Conservation (phyloP, 2,888 invertebrate species). For the Drosophila tripunctata region DNA sequence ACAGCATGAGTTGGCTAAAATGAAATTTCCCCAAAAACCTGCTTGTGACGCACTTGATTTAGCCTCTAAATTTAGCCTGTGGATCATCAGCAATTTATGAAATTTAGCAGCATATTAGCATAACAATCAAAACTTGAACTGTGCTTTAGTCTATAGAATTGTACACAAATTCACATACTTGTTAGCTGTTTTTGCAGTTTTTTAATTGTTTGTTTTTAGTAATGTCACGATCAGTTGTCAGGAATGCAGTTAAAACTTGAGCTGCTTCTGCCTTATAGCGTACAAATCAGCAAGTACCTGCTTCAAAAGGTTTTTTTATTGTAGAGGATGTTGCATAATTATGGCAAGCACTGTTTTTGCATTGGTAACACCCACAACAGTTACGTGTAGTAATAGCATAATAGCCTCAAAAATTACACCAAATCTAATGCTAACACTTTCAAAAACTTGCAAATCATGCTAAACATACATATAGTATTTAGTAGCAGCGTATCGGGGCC, state of each 20-base stretch:
- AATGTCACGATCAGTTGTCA: constrained; percentile 53
- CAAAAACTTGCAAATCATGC: constrained; percentile 47
- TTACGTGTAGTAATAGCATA: background rate
- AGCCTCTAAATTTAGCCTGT: background rate
- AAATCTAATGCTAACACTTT: constrained; percentile 46
- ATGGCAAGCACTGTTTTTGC: constrained; percentile 9
- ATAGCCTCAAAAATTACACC: constrained; percentile 23
- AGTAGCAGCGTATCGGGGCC: constrained; percentile 59
- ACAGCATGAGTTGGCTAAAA: constrained; percentile 3
- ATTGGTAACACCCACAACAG: constrained; percentile 34
- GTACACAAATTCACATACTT: background rate
- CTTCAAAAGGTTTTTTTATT: background rate
- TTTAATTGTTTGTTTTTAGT: constrained; percentile 11
- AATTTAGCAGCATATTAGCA: background rate
- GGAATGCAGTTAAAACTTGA: constrained; percentile 14
- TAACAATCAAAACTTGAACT: background rate
- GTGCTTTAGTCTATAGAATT: constrained; percentile 2
- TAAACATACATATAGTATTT: too few relatives aligned
- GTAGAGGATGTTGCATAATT: background rate
- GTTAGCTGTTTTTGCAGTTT: constrained; percentile 1
- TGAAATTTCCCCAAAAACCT: background rate
- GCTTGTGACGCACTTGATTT: constrained; percentile 22
- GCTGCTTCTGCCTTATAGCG: constrained; percentile 27
- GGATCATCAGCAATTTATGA: background rate
- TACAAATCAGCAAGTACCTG: constrained; percentile 47